phyloP scores from a whole-genome alignment of 2,113 vertebrate species.

The Candoia aspera region DNA sequence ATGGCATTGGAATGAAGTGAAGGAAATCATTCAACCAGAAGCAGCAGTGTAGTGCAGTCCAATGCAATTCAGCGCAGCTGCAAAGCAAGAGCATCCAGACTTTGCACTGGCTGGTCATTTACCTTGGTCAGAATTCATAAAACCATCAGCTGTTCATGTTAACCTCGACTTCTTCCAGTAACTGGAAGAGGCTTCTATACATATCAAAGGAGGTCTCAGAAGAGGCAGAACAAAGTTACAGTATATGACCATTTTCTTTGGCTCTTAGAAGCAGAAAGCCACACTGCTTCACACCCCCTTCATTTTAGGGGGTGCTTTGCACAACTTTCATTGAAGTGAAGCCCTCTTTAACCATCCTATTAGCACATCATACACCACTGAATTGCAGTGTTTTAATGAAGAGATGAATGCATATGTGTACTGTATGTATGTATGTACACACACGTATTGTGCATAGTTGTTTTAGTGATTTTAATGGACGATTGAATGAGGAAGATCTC shows the following conservation, averaged over 20 bases:
- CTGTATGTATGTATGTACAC: neutral
- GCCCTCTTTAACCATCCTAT: neutral
- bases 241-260: neutral
- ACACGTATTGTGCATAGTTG: neutral
- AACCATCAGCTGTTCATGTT: neutral
- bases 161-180: neutral
- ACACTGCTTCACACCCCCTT: neutral
- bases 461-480: conserved; percentile 34
- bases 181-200: neutral
- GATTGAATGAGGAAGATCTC: conserved; percentile 41
- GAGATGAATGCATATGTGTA: neutral
- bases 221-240: neutral
- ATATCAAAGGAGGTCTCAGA: neutral
- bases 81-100: conserved; percentile 54
- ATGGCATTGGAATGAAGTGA: conserved; percentile 47
- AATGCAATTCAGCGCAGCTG: neutral
- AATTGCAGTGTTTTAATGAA: neutral
- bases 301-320: neutral
- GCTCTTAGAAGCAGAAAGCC: neutral
- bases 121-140: neutral
- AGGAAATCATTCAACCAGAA: conserved; percentile 49
- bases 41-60: conserved; percentile 40
- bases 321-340: neutral
- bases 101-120: rapidly evolving
- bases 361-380: neutral